phyloP scores from a whole-genome alignment of 2,888 invertebrate genomes.

The Phyto melanocephala region DNA sequence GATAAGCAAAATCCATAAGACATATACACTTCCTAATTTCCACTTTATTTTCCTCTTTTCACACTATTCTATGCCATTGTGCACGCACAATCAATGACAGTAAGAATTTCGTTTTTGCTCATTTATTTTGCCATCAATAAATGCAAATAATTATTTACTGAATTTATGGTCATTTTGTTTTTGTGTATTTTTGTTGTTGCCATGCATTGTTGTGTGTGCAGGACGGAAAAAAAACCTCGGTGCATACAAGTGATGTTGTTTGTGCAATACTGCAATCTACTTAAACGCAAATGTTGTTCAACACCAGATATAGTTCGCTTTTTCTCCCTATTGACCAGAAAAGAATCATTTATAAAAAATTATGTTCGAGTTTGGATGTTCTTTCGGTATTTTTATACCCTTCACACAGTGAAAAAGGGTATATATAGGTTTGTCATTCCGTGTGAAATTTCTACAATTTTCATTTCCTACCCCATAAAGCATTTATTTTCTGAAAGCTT shows the following conservation, averaged over 20 bases:
- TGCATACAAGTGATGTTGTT: slow-evolving; percentile 64
- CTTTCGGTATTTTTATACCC: too few relatives aligned
- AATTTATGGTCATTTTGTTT: slow-evolving; percentile 72
- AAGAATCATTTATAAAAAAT: slow-evolving; percentile 36
- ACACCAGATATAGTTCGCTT: slow-evolving; percentile 70
- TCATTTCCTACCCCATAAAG: too few relatives aligned
- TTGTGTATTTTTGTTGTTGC: slow-evolving; percentile 50
- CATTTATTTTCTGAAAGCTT: too few relatives aligned
- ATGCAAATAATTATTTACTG: slow-evolving; percentile 76
- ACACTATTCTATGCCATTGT: not conserved
- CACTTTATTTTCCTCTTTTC: too few relatives aligned
- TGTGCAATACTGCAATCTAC: slow-evolving; percentile 45
- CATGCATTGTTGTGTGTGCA: slow-evolving; percentile 33
- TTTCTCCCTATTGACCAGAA: not conserved
- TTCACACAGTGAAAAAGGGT: too few relatives aligned
- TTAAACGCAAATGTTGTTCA: slow-evolving; percentile 69
- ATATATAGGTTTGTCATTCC: too few relatives aligned
- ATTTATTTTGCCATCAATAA: slow-evolving; percentile 63
- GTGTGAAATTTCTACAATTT: too few relatives aligned
- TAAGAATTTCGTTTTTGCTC: slow-evolving; percentile 24
- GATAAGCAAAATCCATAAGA: too few relatives aligned
- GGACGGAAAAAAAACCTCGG: not conserved
- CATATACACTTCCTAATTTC: too few relatives aligned
- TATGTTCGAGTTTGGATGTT: slow-evolving; percentile 28
- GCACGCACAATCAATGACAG: not conserved